Base-by-base conservation (phyloP, 2,797 vertebrate genomes). In the Rhinogobio ventralis region DNA sequence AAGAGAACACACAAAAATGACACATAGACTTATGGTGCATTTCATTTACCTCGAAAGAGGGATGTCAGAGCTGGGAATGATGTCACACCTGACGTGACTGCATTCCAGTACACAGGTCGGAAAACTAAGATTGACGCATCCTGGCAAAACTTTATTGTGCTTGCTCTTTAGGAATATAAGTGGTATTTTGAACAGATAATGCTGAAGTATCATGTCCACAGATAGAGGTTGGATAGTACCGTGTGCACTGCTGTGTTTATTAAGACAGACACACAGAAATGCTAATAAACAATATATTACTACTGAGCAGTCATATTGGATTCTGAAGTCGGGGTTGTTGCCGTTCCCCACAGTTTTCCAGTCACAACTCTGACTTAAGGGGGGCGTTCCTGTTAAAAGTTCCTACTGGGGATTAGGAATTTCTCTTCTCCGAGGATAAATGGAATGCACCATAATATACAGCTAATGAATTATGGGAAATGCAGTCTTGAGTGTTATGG, bases 391-490 rank as follows among this genome's bases (percentile, higher is more conserved):
- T 28, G 25, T 14, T 62, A 57, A n/a, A 57, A 11, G 60, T 62
- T 62, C 25, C 60, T 64, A 30, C 60, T 64, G 9, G 60, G 6
- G 13, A 15, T 13, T 14, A 30, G 60, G 25, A 64, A 64, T 64
- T 64, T 62, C 57, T 25, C 25, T 30, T 6, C 25, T 64, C 13
- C 1, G 2, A 17, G 6, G 25, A 64, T 14, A 64, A 28, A 64
- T 64, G 25, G 13, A 30, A 15, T 64, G 25, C 25, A 30, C 15
- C 60, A 30, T 7, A 64, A 64, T 13, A 79, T 28, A 30, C n/a
- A 49, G 49, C 36, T 10, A n/a, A 49, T 73, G 49, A 75, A 86
- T 60, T 45, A 46, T 75, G 81, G 39, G 30, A 80, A 79, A 55
- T 80, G 15, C n/a, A 68, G 83, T 79, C 51, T 83, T 57, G 64